Evolutionary conservation across 2,888 invertebrate species (phyloP), one percentile per base, ranked within the genome.

Genomic region (Bruchidius siliquastri): DNA sequence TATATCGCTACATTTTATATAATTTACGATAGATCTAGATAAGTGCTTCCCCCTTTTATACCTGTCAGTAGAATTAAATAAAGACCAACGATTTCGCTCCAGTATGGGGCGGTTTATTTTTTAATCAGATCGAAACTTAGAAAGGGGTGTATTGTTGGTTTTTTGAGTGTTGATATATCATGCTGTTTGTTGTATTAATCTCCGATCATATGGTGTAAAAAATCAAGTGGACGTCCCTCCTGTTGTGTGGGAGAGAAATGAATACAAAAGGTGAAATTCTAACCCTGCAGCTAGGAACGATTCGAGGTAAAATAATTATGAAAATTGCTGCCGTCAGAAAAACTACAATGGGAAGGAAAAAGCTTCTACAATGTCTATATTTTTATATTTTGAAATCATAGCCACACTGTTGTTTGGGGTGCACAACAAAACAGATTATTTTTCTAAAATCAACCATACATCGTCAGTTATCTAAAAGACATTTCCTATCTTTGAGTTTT

Each of bases 1-100:
- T 49, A 49, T 49, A 49, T 49, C 49, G 49, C 49, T 49, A 49
- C 49, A 49, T 49, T 49, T 49, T 49, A 49, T 49, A 49, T 49
- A 49, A 49, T 49, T 49, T 49, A 49, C 49, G 49, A 71, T 74
- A 79, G 80, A 80, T 79, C 78, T 76, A 80, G 81, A 81, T 80
- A 80, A 79, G 76, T 74, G 77, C 78, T 80, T 77, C 76, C 78
- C 79, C 79, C 77, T 78, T 79, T 76, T 73, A 81, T 77, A 75
- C 76, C 80, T 80, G 81, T 81, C 81, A 81, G 75, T 72, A 73
- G 76, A 81, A 81, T 80, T 81, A 81, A 81, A 80, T 77, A 78
- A 76, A 77, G 79, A 49, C 49, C 49, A 49, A 49, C 49, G 18
- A 49, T 49, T 49, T 13, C 6, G 49, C 49, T 49, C 18, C 49